Percentiles rank a stretch among this genome's conserved stretches.
phyloP scores from a whole-genome alignment of 2,797 vertebrate genomes.

The Channa striata region DNA sequence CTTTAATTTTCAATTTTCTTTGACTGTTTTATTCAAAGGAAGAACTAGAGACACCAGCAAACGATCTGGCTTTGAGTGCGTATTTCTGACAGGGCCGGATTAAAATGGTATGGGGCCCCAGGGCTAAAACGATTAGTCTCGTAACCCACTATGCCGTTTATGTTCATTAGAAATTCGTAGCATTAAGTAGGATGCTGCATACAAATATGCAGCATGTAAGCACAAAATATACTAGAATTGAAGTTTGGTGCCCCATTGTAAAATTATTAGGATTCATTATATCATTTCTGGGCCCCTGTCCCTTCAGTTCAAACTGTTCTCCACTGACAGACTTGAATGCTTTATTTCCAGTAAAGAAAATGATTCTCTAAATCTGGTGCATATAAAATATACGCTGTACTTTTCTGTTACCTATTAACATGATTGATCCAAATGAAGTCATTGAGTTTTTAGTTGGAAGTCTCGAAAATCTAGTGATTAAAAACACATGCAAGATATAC shows the following conservation, averaged over 20 bases:
- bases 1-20: too few species aligned
- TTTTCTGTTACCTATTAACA: neutral
- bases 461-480: neutral
- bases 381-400: neutral
- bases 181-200: too few species aligned
- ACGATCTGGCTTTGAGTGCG: neutral
- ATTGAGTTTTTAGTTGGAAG: neutral
- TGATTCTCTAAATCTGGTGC: too few species aligned
- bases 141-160: neutral
- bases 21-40: constrained; percentile 10
- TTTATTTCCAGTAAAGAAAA: neutral
- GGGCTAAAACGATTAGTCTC: neutral
- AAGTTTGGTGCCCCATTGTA: neutral
- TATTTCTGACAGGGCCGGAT: neutral
- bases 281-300: neutral
- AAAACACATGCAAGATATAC: neutral
- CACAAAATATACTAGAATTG: neutral
- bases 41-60: constrained; percentile 1
- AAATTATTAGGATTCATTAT: neutral
- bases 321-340: neutral
- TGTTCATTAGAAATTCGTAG: neutral
- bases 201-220: neutral
- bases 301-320: neutral
- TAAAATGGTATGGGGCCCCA: neutral
- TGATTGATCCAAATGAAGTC: neutral